phyloP scores from a whole-genome alignment of 2,797 vertebrate genomes.

The Danio albolineatus region DNA sequence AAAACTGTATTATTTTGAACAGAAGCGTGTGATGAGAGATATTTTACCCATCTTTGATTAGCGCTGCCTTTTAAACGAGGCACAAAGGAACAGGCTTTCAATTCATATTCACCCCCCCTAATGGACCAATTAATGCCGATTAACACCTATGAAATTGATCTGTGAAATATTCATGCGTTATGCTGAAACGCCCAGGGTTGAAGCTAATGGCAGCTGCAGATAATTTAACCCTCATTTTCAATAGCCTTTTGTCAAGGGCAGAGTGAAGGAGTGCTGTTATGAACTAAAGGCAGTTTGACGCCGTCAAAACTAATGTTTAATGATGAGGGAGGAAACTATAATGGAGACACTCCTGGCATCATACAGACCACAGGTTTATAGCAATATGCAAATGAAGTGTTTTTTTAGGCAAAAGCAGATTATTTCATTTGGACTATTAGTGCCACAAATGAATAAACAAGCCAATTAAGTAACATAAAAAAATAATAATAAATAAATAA shows the following conservation, averaged over 20 bases:
- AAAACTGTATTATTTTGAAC: conserved; percentile 2
- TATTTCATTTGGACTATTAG: no score
- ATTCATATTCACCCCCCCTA: conserved; percentile 30
- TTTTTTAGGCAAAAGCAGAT: no score
- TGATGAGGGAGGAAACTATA: conserved; percentile 7
- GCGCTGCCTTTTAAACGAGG: conserved; percentile 6
- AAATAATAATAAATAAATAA: no score
- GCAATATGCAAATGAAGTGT: no score
- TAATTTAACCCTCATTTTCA: conserved; percentile 11
- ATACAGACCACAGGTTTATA: not conserved
- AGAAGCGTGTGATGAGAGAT: not conserved
- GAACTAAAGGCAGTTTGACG: not conserved
- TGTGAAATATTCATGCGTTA: conserved; percentile 22
- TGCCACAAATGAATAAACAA: no score
- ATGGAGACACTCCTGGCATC: not conserved
- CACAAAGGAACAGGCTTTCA: conserved; percentile 7
- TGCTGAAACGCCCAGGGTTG: not conserved
- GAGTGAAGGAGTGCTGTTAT: not conserved
- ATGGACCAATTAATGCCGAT: conserved; percentile 39
- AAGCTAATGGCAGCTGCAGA: conserved; percentile 17
- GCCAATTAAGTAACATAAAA: no score
- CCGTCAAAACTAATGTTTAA: conserved; percentile 22
- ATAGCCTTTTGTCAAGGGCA: conserved; percentile 30
- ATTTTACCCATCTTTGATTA: conserved; percentile 25
- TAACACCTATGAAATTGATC: conserved; percentile 35